A percentile compares a stretch with the other conserved stretches of the same genome.
phyloP scores from a whole-genome alignment of 2,888 invertebrate species.

The Empis stercorea region DNA sequence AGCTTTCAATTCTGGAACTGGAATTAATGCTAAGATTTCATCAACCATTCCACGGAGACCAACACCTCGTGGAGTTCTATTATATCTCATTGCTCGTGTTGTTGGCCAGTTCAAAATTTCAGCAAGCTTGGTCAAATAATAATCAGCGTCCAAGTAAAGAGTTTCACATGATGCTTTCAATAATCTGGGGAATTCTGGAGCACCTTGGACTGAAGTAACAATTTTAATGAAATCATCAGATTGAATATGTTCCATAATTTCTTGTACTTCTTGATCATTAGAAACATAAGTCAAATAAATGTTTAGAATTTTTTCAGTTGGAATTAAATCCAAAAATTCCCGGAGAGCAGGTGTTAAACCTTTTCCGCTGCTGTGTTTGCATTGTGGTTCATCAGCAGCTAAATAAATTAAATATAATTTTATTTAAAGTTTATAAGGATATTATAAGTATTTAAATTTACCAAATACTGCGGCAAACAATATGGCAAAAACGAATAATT shows the following conservation, averaged over 20 bases:
- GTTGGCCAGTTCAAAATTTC: conserved; percentile 7
- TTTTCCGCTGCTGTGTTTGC: conserved; percentile 6
- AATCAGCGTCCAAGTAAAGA: conserved; percentile 8
- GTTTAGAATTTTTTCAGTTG: conserved; percentile 3
- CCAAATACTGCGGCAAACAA: too few species aligned
- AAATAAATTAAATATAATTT: not conserved
- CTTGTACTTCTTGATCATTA: conserved; percentile 8
- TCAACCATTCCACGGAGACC: conserved; percentile 5
- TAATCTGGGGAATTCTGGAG: not conserved
- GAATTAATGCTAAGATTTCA: conserved; percentile 7
- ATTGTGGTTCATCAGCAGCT: conserved; percentile 2
- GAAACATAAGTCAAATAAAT: conserved; percentile 5
- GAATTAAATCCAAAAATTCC: conserved; percentile 4
- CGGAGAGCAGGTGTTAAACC: conserved; percentile 6
- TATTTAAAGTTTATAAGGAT: too few species aligned
- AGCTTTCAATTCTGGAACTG: conserved; percentile 4
- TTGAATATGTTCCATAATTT: conserved; percentile 9
- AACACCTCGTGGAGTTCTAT: not conserved
- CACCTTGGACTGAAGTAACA: not conserved
- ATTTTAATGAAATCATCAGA: conserved; percentile 5
- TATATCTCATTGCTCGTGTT: too few species aligned
- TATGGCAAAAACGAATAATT: too few species aligned
- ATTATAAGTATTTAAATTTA: too few species aligned
- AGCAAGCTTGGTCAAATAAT: conserved; percentile 9
- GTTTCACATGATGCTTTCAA: conserved; percentile 7